Base-by-base conservation (phyloP, 2,113 vertebrate genomes). In the Panurus biarmicus region DNA sequence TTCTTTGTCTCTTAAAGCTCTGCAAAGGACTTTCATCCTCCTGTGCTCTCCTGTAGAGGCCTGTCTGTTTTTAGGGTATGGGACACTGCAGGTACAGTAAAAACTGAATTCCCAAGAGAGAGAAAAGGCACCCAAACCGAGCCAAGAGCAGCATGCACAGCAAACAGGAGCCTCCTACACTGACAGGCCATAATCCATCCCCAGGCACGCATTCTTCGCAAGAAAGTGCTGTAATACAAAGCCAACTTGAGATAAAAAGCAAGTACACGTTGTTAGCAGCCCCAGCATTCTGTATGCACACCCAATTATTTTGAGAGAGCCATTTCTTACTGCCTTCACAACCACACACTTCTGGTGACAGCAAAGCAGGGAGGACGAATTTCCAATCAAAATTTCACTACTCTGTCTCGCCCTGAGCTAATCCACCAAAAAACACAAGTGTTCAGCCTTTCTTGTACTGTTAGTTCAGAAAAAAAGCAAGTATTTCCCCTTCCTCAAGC, bases 31-130 rank as follows among this genome's bases (percentile, higher is more conserved):
- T 62, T 21, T 35, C 8, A 0, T 11, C 58, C 11, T 48, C 24
- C 53, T 5, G 0, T 3, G 22, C 28, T 7, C 36, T 71, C 16
- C 77, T 36, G 10, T 1, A 22, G 2, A 14, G 11, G 8, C 6
- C 36, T 11, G 33, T 12, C 51, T 33, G 57, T 29, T 14, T 14
- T 9, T 6, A 21, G 14, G 18, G n/a, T 2, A 14, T 10, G 56
- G 40, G 78, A 38, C 7, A 1, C 33, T 16, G 51, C 50, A 40
- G 61, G 14, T 12, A 33, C 25, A 47, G 38, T 45, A 65, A 2
- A 11, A 42, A 9, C 25, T 8, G 7, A 79, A 48, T 11, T 62
- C 35, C 35, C 5, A 0, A 7, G 8, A 2, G 38, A 57, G 24
- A 48, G 35, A 50, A 14, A 29, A 21, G 66, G 20, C 53, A 64